These are phyloP conservation scores for Pangasius macronema DNA, from an alignment of 2,797 vertebrate genomes.

Conservation along the genomic window DNA sequence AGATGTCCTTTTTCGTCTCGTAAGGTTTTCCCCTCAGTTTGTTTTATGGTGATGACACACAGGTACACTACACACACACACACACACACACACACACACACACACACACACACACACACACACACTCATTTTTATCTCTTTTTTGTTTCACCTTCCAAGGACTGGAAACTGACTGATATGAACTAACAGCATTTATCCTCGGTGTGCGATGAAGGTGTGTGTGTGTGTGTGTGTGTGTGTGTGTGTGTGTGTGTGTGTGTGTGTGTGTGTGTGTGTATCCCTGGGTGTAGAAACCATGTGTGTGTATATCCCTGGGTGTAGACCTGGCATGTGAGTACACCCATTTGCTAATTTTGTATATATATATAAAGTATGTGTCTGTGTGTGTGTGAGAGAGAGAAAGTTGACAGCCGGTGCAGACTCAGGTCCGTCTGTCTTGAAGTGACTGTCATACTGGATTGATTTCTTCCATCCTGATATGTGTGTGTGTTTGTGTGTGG, in stretches of 20 bases:
- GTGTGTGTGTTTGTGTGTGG: slow-evolving; percentile 66
- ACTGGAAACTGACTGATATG: slow-evolving; percentile 57
- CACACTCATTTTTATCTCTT: not conserved
- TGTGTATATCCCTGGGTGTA: not conserved
- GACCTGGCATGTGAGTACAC: slow-evolving; percentile 34
- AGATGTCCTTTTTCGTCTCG: not conserved
- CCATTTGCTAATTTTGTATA: slow-evolving; percentile 46
- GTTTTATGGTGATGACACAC: not conserved
- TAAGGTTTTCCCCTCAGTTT: not conserved
- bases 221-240: slow-evolving; percentile 38
- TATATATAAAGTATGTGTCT: slow-evolving; percentile 38
- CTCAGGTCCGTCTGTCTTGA: slow-evolving; percentile 89
- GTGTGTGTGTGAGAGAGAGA: slow-evolving; percentile 27
- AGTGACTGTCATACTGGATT: slow-evolving; percentile 96
- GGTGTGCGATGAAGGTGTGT: slow-evolving; percentile 31
- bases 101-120: not conserved
- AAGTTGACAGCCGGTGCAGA: slow-evolving; percentile 81
- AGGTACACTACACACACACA: not conserved
- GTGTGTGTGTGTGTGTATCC: slow-evolving; percentile 10
- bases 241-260: slow-evolving; percentile 34
- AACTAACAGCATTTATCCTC: slow-evolving; percentile 42
- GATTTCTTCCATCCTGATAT: slow-evolving; percentile 86
- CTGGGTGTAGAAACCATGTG: slow-evolving; percentile 16
- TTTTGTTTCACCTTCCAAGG: slow-evolving; percentile 56
- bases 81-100: not conserved